Conservation (phyloP, 2,113 vertebrate genomes). For the Pituophis catenifer region DNA sequence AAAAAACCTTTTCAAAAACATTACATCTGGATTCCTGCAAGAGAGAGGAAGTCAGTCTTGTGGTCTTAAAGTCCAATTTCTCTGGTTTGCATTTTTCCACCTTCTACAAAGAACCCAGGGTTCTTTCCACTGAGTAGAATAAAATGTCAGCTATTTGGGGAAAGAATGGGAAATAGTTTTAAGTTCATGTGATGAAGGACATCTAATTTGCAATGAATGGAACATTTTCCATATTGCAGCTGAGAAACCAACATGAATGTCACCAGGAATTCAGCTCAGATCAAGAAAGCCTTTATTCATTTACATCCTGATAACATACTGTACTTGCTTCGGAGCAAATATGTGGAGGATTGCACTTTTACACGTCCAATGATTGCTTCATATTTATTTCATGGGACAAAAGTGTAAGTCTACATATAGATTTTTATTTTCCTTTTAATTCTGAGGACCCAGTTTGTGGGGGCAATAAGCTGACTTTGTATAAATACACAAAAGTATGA, state of each 20-base stretch:
- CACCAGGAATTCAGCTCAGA: not conserved
- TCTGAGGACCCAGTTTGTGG: too few species aligned
- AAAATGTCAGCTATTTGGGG: constrained; percentile 53
- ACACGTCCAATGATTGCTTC: not conserved
- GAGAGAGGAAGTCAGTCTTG: constrained; percentile 30
- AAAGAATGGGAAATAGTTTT: constrained; percentile 40
- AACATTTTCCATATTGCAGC: not conserved
- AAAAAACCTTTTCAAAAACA: constrained; percentile 21
- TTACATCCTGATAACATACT: not conserved
- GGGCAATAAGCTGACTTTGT: too few species aligned
- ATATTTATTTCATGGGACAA: not conserved
- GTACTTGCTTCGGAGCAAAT: not conserved
- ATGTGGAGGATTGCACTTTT: not conserved
- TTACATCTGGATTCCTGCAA: constrained; percentile 29
- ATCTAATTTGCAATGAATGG: constrained; percentile 23
- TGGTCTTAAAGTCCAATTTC: constrained; percentile 43
- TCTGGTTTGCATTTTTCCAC: constrained; percentile 46
- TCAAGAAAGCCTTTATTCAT: not conserved
- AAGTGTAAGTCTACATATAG: not conserved
- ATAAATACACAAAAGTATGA: too few species aligned
- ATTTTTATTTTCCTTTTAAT: not conserved
- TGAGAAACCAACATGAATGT: not conserved
- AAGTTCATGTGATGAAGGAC: constrained; percentile 36
- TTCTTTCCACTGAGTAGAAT: constrained; percentile 57
- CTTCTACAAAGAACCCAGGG: constrained; percentile 61